phyloP scores from a whole-genome alignment of 1,140 invertebrate species.

The Drosophila littoralis region DNA sequence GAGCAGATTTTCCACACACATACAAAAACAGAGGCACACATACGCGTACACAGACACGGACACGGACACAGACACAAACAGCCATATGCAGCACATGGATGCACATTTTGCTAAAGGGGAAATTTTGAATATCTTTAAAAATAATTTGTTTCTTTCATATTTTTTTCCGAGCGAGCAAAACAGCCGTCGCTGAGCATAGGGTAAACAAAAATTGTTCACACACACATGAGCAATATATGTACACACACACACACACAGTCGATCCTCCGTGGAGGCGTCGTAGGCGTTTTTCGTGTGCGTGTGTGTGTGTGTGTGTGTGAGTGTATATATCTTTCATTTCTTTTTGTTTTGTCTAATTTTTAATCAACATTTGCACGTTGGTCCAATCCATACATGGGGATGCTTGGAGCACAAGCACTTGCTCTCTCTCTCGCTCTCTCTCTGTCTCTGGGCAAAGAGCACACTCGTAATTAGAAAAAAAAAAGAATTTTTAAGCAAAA shows the following conservation, averaged over 20 bases:
- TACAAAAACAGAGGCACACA: constrained; percentile 19
- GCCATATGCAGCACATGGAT: constrained; percentile 74
- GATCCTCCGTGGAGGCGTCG: constrained; percentile 67
- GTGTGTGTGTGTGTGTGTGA: neutral
- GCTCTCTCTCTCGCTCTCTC: constrained; percentile 13
- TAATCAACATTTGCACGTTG: constrained; percentile 83
- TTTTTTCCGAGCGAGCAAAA: constrained; percentile 58
- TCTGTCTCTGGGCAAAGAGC: constrained; percentile 35
- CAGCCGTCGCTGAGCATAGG: constrained; percentile 54
- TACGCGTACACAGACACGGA: constrained; percentile 16
- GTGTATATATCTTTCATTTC: constrained; percentile 34
- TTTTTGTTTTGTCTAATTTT: constrained; percentile 80
- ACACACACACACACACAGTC: constrained; percentile 24
- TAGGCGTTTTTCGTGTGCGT: constrained; percentile 55
- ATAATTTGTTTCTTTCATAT: constrained; percentile 75
- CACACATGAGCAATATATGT: constrained; percentile 1
- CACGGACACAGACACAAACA: constrained; percentile 14
- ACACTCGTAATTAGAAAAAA: constrained; percentile 66
- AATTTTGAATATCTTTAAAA: constrained; percentile 77
- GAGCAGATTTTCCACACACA: constrained; percentile 67
- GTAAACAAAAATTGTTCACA: constrained; percentile 71
- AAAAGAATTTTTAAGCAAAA: constrained; percentile 66
- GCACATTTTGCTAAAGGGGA: constrained; percentile 72
- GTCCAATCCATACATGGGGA: constrained; percentile 79
- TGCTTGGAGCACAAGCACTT: constrained; percentile 57